Conservation (phyloP, 1,140 invertebrate genomes). For the Bathynomus jamesi region DNA sequence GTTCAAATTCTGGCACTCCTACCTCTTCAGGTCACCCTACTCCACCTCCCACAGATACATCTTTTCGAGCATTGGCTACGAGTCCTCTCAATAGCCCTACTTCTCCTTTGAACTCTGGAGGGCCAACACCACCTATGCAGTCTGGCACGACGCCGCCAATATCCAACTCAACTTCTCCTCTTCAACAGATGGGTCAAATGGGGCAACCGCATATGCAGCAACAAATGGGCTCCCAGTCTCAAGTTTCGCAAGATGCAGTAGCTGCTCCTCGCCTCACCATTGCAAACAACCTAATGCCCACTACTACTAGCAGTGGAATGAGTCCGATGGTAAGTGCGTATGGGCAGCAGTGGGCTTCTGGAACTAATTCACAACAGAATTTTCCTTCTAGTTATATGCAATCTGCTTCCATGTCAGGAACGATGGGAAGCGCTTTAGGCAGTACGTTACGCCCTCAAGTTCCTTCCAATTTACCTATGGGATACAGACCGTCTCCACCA, state of each 20-base stretch:
- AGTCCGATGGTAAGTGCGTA: slow-evolving; percentile 18
- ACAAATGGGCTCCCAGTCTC: background rate
- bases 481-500: slow-evolving; percentile 32
- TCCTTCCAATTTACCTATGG: slow-evolving; percentile 26
- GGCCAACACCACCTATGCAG: slow-evolving; percentile 24
- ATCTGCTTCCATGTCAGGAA: slow-evolving; percentile 17
- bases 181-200: background rate
- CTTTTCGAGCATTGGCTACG: slow-evolving; percentile 34
- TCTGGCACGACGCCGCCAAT: background rate
- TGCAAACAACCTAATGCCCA: slow-evolving; percentile 34
- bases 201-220: background rate
- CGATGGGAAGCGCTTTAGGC: slow-evolving; percentile 5
- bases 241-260: background rate
- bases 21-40: slow-evolving; percentile 32
- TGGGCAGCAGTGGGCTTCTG: slow-evolving; percentile 28
- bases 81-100: slow-evolving; percentile 30
- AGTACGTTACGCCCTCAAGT: slow-evolving; percentile 14
- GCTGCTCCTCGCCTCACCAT: slow-evolving; percentile 28
- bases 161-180: background rate
- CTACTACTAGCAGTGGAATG: slow-evolving; percentile 17
- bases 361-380: slow-evolving; percentile 9
- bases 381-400: slow-evolving; percentile 11
- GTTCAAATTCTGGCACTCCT: slow-evolving; percentile 29
- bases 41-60: slow-evolving; percentile 32
- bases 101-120: slow-evolving; percentile 12